Evolutionary conservation across 2,888 invertebrate genomes (phyloP).

Genomic region (Anoplius nigerrimus): DNA sequence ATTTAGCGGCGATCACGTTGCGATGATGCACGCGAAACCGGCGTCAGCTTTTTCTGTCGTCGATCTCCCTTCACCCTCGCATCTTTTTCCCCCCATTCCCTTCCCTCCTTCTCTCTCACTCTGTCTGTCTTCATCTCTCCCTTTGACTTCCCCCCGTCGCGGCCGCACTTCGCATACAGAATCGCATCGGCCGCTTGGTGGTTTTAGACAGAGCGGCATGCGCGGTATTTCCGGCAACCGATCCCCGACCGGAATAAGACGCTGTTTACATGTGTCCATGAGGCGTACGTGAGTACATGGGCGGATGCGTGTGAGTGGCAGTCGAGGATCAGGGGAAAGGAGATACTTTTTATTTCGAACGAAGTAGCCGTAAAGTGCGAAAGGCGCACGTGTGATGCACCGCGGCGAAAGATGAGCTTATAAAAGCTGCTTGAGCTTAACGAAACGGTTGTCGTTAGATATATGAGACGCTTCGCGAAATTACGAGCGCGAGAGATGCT

Average conservation of each 20-base stretch:
- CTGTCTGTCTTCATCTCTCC: slow-evolving; percentile 10
- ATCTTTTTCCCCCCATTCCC: slow-evolving; percentile 4
- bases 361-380: slow-evolving; percentile 9
- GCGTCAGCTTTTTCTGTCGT: slow-evolving; percentile 18
- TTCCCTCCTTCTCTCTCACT: slow-evolving; percentile 4
- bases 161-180: slow-evolving; percentile 29
- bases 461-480: too few species aligned
- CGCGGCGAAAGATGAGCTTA: slow-evolving; percentile 14
- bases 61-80: slow-evolving; percentile 2
- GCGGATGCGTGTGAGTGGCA: slow-evolving; percentile 6
- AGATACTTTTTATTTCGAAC: slow-evolving; percentile 16
- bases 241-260: slow-evolving; percentile 29
- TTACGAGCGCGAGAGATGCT: too few species aligned
- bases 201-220: slow-evolving; percentile 65
- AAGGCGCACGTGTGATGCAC: slow-evolving; percentile 15
- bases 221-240: slow-evolving; percentile 72
- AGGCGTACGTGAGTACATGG: neutral
- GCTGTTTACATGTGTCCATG: too few species aligned
- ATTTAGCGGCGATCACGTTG: neutral
- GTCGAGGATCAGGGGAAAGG: slow-evolving; percentile 30
- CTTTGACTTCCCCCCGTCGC: slow-evolving; percentile 8
- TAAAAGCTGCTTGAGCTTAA: neutral
- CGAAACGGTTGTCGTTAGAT: too few species aligned
- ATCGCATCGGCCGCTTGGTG: slow-evolving; percentile 46
- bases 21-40: slow-evolving; percentile 8